Evolutionary conservation across 2,888 invertebrate species (phyloP), one percentile per base, ranked within the genome.

Genomic region (Drosophila melanocephala): DNA sequence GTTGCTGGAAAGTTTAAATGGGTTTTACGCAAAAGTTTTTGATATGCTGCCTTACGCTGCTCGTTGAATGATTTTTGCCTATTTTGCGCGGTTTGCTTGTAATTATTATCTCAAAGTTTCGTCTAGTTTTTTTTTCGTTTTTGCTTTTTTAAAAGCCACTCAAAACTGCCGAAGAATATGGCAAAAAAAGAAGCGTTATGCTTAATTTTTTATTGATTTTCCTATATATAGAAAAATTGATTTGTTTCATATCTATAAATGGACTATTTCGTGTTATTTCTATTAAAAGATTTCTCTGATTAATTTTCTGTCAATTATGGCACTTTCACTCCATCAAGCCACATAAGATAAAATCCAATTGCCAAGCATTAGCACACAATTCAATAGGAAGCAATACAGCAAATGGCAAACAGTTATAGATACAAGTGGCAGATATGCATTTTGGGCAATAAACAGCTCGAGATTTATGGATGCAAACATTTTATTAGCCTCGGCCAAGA

Each of bases 1-100:
- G 83, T 87, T 87, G 86, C 83, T 79, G 76, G 86, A 89, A 87
- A 87, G 89, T 87, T 87, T 89, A 87, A 89, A 87, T 87, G 83
- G 87, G 76, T 87, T 87, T 87, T 86, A 82, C 84, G 77, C 82
- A 81, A 89, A 83, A 89, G 62, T 88, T 88, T 84, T 77, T 86
- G 84, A 83, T 88, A 84, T 79, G 75, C 82, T 75, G 72, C 80
- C 82, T 75, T 69, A 79, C 69, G 72, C 71, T 77, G 72, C 51
- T 64, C 52, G 57, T 44, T 68, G 42, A 74, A 68, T 75, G 71
- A 80, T 74, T 74, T 79, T 75, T 64, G 60, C 63, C 60, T 61
- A 71, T 67, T 65, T 51, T 50, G 26, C 64, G 72, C 69, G 33
- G 68, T 28, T 76, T 66, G 33, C 57, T 56, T 72, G 60, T 77